phyloP scores from a whole-genome alignment of 2,797 vertebrate genomes.

The Scleropages formosus region DNA sequence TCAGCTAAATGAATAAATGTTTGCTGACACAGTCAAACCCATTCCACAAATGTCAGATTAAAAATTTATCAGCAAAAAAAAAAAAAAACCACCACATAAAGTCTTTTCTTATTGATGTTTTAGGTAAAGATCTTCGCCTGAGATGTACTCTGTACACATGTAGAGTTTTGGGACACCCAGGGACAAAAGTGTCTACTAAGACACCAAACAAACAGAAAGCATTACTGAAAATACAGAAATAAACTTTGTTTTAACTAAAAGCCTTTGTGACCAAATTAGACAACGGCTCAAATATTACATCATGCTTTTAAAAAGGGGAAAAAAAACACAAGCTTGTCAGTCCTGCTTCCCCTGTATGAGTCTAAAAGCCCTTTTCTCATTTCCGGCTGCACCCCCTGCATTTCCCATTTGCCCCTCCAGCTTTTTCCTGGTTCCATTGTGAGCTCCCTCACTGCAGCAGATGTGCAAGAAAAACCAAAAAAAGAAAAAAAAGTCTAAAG shows the following conservation, averaged over 20 bases:
- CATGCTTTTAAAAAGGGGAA: constrained; percentile 29
- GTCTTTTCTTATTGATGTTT: no score
- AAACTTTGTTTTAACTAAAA: constrained; percentile 18
- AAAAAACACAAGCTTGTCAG: constrained; percentile 20
- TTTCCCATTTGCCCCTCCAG: constrained; percentile 57
- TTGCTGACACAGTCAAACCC: no score
- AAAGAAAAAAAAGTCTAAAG: constrained; percentile 34
- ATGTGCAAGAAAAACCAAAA: constrained; percentile 55
- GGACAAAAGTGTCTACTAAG: no score
- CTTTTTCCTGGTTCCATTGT: constrained; percentile 53
- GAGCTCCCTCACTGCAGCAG: constrained; percentile 61
- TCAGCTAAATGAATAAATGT: no score
- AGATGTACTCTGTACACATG: no score
- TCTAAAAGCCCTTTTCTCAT: constrained; percentile 18
- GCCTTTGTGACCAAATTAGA: constrained; percentile 13
- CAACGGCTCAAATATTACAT: constrained; percentile 22
- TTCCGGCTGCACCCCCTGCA: constrained; percentile 37
- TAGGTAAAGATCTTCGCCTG: no score
- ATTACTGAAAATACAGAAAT: not conserved
- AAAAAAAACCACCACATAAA: no score
- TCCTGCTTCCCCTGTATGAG: constrained; percentile 11
- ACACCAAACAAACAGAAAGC: constrained; percentile 2
- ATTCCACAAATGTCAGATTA: no score
- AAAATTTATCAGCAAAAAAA: no score
- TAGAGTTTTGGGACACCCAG: no score